Evolutionary conservation across 2,113 vertebrate species (phyloP), one percentile per base, ranked within the genome.

Genomic region (Camelus dromedarius): DNA sequence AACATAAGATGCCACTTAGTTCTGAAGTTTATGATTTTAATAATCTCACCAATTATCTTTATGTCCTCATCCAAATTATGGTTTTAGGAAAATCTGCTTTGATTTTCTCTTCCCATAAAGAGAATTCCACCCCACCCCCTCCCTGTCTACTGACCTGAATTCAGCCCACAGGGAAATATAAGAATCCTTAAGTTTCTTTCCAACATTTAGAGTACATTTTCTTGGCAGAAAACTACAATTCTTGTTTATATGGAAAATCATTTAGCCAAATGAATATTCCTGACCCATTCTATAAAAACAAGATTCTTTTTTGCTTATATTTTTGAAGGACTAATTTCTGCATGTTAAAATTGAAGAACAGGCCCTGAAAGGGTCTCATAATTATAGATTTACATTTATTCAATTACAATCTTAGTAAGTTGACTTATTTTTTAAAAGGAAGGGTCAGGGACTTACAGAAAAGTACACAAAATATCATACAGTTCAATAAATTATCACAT

Each of bases 201-300:
- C 89, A 97, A 94, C 54, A 82, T 91, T 96, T 85, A 80, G 30
- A 97, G 76, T 94, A 89, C 50, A 97, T 79, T 96, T 97, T 94
- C 72, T 97, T 96, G 96, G 85, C 85, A 83, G 73, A 81, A 95
- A 91, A 75, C 30, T 89, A 19, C 0, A 75, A 82, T 67, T 93
- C 84, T 96, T 96, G 64, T 93, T 95, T 95, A 91, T 75, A 73
- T 6, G 30, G 84, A 95, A 97, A 95, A 96, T 95, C 7, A 86
- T 95, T 96, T 91, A 77, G 52, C 82, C 77, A 93, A 91, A 95
- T 91, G 86, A 95, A 73, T 97, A 96, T 93, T 95, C 54, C 60
- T 96, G 77, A 79, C 26, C 12, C 22, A 94, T 54, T 72, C 62
- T 95, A 73, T 87, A 64, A 95, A 94, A 85, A 73, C 7, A 70